Conservation (phyloP, 2,113 vertebrate genomes). For the Ptychochromis oligacanthus region DNA sequence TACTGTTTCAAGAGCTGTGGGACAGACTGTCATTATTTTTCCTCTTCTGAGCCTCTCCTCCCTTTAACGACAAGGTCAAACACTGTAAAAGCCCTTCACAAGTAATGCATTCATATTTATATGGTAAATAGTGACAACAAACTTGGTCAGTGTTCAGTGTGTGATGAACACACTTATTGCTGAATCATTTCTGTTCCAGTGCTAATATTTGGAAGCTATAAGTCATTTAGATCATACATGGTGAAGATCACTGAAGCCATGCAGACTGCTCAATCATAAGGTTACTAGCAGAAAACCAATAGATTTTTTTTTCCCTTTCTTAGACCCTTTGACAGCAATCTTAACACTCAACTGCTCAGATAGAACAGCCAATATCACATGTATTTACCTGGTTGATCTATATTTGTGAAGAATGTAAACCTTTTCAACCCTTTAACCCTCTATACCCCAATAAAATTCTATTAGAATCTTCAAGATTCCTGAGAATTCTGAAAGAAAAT, state of each 20-base stretch:
- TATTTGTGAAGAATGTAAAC: no score
- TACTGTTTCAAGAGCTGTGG: conserved; percentile 9
- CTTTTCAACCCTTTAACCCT: no score
- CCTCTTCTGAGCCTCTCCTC: not conserved
- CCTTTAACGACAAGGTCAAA: conserved; percentile 27
- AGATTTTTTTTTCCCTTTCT: not conserved
- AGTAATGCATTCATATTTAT: not conserved
- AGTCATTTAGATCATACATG: conserved; percentile 21
- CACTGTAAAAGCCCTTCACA: conserved; percentile 6
- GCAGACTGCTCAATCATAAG: not conserved
- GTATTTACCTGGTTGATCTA: not conserved
- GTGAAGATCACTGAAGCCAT: conserved; percentile 13
- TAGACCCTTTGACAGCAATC: conserved; percentile 14
- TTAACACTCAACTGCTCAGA: conserved; percentile 5
- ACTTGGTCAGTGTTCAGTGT: conserved; percentile 8
- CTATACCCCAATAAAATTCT: no score
- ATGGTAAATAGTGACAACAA: conserved; percentile 1
- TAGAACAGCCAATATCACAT: conserved; percentile 20
- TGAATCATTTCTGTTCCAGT: not conserved
- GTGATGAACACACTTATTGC: conserved; percentile 26
- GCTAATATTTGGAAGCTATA: conserved; percentile 9
- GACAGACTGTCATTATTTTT: conserved; percentile 36
- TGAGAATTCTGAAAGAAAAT: no score
- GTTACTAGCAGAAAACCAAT: conserved; percentile 17
- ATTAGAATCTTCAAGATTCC: no score